Evolutionary conservation across 2,113 vertebrate genomes (phyloP), one percentile per base, ranked within the genome.

Genomic region (Passerina amoena): DNA sequence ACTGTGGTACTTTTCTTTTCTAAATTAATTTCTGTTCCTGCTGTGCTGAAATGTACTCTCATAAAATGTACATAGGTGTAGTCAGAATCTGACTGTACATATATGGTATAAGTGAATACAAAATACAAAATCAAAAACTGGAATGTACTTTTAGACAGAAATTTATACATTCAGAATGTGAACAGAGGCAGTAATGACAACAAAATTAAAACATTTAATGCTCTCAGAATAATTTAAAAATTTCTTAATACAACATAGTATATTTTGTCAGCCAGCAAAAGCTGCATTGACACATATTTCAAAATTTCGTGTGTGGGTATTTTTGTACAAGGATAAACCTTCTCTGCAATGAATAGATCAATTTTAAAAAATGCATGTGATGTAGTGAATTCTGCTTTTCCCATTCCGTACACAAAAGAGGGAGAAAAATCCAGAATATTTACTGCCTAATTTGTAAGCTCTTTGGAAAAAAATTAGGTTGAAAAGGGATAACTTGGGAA

Each of bases 211-310:
- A 45, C 6, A 3, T 22, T 12, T 77, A 4, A 40, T 65, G 14
- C 50, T 90, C 83, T 50, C n/a, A 31, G 15, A 50, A 23, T 59
- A 61, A 65, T 31, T 28, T 28, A 65, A 91, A 88, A 81, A 37
- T 25, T 7, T 8, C 7, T 35, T 27, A 33, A 21, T 72, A 4
- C 0, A 1, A n/a, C 25, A 40, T 47, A 38, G 4, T 54, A 21
- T n/a, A 18, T 19, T 35, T 1, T 42, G 38, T 86, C 25, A 51
- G 21, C 2, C 14, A 64, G 10, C 8, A 65, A 3, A 61, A 53
- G 8, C 27, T 80, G 37, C 72, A 47, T 44, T 81, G 24, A 73
- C 81, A 12, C 12, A n/a, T 56, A 10, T 68, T 28, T 92, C 44
- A 56, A 63, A 42, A 63, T 63, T 82, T 80, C 68, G 3, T 72